Evolutionary conservation across 1,140 invertebrate genomes (phyloP).

Genomic region (Bombyx mandarina): DNA sequence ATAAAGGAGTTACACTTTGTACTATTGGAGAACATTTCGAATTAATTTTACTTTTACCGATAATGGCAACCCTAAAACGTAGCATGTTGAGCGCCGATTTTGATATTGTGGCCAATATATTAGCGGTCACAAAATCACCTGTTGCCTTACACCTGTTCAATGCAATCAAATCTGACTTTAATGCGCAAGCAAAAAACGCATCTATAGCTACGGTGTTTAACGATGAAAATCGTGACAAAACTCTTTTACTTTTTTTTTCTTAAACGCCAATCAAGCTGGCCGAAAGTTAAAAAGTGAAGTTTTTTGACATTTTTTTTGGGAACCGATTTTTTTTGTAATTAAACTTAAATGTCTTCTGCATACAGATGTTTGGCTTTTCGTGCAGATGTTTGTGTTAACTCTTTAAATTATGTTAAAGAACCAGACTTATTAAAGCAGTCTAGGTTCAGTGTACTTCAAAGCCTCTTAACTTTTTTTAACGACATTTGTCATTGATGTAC

Average conservation of each 20-base stretch:
- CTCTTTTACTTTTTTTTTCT: slow-evolving; percentile 23
- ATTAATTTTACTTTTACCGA: not conserved
- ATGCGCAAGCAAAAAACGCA: slow-evolving; percentile 15
- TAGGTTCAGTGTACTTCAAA: too few relatives aligned
- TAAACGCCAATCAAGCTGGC: slow-evolving; percentile 23
- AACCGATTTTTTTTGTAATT: slow-evolving; percentile 12
- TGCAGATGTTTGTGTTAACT: not conserved
- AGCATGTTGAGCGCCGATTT: slow-evolving; percentile 56
- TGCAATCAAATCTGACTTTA: slow-evolving; percentile 53
- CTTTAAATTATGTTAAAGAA: too few relatives aligned
- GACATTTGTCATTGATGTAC: too few relatives aligned
- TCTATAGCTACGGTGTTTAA: slow-evolving; percentile 6
- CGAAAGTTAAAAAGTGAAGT: slow-evolving; percentile 42
- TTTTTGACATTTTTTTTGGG: slow-evolving; percentile 13
- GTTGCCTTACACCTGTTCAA: slow-evolving; percentile 54
- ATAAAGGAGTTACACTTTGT: not conserved
- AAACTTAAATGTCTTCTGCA: not conserved
- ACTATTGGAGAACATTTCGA: not conserved
- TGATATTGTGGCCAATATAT: slow-evolving; percentile 57
- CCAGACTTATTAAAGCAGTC: too few relatives aligned
- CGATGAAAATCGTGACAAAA: slow-evolving; percentile 14
- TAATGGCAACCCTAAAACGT: slow-evolving; percentile 15
- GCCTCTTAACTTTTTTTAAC: too few relatives aligned
- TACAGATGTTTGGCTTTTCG: too few relatives aligned
- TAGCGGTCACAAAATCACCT: slow-evolving; percentile 62